Evolutionary conservation across 2,888 invertebrate genomes (phyloP), one percentile per base, ranked within the genome.

Genomic region (Thymelicus sylvestris): DNA sequence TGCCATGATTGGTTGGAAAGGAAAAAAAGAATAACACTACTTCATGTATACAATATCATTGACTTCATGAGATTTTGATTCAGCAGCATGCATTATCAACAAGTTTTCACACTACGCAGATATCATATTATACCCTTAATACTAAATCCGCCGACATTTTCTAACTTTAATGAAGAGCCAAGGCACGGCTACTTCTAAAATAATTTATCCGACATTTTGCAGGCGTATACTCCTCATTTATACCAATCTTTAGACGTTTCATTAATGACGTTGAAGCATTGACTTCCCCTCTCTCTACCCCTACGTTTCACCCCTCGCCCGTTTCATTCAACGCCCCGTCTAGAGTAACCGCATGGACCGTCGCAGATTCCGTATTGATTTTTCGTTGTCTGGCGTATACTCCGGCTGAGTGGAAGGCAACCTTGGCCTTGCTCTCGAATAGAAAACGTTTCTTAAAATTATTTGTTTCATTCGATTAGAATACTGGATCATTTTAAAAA

Each of bases 361-460:
- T 68, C 67, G 67, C 67, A 68, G 67, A 68, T 62, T 68, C 62
- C 38, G 50, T 68, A 68, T 68, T 31, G 67, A 68, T 68, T 68
- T 68, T 68, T 68, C 65, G 67, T 44, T 62, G 67, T 68, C 68
- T 63, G 63, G 68, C 68, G 62, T 62, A 68, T 48, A 52, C 44
- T 24, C 63, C 63, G 63, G 57, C 67, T 44, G 67, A 62, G 67
- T 68, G 67, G 67, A 55, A 50, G 57, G 31, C 68, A 68, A 69
- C 68, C 68, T 69, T 69, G 68, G 68, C 68, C 63, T 69, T 69
- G 68, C 68, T 69, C 68, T 64, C 63, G n/a, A 63, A 67, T 39
- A 60, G 59, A 67, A 7, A 41, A 60, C 60, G 39, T 15, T 60
- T 60, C 41, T 60, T 60, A 59, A 59, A 39, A 38, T n/a, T 59